Evolutionary conservation across 2,888 invertebrate species (phyloP), one percentile per base, ranked within the genome.

Genomic region (Kuschelorhynchus macadamiae): DNA sequence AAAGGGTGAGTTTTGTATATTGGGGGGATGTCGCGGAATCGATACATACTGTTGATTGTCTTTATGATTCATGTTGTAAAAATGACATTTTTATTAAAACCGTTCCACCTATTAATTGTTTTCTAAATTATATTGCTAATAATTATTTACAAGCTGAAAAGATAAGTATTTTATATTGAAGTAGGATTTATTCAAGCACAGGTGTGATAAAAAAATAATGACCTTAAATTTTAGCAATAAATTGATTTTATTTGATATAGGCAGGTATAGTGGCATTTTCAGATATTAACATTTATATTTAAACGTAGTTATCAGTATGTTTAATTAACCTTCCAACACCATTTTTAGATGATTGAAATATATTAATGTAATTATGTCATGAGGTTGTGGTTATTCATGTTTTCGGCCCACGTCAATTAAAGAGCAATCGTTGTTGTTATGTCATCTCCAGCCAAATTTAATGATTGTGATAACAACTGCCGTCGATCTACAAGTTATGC

Each of bases 1-100:
- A 56, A 64, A 53, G 49, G 62, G 62, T 62, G 55, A 62, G 62
- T 62, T n/a, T 61, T 61, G 46, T 59, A 33, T 56, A 56, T 32
- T 44, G 30, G 33, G 56, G 44, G 20, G 39, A 56, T 33, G 18
- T 2, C 16, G 42, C 17, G 11, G 11, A 33, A 56, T 56, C 56
- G 18, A 56, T 56, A 44, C 32, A 12, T 55, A 25, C 30, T 42
- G 42, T 42, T 55, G 55, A 55, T 42, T 42, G 21, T 33, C 21
- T 21, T 8, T 20, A 16, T 47, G n/a, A 42, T 42, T 12, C 16
- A 2, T 5, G 1, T 14, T 14, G 16, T 3, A 42, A 42, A 14
- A 16, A 14, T 42, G n/a, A 46, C 17, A 20, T 7, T 46, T 46
- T 30, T 7, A 30, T 7, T 30, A 30, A 30, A 30, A n/a, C n/a